These are phyloP conservation scores for Melopsittacus undulatus DNA, from an alignment of 2,797 vertebrate species.

Conservation along the genomic window DNA sequence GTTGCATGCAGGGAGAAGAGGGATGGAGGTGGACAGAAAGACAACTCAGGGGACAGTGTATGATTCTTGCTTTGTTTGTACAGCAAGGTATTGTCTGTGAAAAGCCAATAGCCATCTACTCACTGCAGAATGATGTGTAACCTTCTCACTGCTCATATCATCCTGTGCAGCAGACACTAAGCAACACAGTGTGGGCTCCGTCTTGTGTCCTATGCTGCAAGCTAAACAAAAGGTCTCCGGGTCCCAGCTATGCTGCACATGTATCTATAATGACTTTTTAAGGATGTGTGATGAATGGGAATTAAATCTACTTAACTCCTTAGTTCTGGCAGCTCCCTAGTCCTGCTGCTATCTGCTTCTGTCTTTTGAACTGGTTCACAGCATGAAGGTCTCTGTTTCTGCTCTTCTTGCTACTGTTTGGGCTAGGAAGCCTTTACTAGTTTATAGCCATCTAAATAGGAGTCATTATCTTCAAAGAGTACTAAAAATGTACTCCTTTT, in stretches of 20 bases:
- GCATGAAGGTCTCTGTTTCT: neutral
- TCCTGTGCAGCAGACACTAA: neutral
- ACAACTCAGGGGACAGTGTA: neutral
- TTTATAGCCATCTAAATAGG: neutral
- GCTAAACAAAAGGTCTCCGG: neutral
- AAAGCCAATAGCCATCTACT: neutral
- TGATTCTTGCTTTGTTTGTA: neutral
- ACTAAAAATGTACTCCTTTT: neutral
- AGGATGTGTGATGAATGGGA: neutral
- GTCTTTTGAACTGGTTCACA: neutral
- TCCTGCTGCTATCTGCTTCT: neutral
- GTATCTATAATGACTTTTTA: neutral
- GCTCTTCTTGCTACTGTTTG: neutral
- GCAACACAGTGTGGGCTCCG: neutral
- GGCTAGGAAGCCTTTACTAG: neutral
- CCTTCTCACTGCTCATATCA: neutral
- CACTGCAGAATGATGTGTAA: neutral
- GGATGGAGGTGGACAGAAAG: neutral
- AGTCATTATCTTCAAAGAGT: neutral
- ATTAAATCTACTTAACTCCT: slow-evolving; percentile 16
- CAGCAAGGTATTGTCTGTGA: neutral
- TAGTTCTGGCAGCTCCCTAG: neutral
- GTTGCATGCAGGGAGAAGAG: neutral
- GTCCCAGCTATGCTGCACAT: neutral
- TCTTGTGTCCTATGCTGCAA: neutral